A percentile compares a stretch with the other conserved stretches of the same genome.
Evolutionary conservation across 2,888 invertebrate genomes (phyloP).

Genomic region (Ennomos fuscantarius): DNA sequence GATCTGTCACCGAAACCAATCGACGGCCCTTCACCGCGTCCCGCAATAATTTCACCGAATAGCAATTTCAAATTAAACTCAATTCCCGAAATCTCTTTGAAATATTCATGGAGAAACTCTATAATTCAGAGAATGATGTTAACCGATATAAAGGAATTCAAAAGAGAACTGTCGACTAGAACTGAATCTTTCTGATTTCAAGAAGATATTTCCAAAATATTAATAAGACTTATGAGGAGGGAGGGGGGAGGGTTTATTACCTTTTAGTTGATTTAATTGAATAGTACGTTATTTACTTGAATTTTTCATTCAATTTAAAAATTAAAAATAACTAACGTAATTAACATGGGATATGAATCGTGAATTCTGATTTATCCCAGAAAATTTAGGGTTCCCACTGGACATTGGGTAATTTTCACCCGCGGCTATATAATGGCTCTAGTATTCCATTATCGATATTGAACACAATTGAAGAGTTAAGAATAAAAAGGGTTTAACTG

Average conservation of each 20-base stretch:
- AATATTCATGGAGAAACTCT: conserved; percentile 33
- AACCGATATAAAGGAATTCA: conserved; percentile 26
- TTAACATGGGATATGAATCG: too few species aligned
- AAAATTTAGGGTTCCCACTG: not conserved
- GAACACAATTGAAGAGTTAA: too few species aligned
- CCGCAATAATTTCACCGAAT: conserved; percentile 17
- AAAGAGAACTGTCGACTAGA: conserved; percentile 10
- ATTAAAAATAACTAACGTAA: too few species aligned
- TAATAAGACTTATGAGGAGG: conserved; percentile 1
- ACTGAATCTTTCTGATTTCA: conserved; percentile 6
- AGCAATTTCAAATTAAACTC: conserved; percentile 29
- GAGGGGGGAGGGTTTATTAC: not conserved
- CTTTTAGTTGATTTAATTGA: not conserved
- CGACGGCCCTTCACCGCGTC: conserved; percentile 2
- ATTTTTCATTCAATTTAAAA: too few species aligned
- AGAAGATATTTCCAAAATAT: conserved; percentile 6
- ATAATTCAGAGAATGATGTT: conserved; percentile 32
- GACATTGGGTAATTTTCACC: not conserved
- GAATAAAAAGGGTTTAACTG: too few species aligned
- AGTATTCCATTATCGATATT: too few species aligned
- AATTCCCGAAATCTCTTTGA: conserved; percentile 26
- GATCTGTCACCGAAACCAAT: conserved; percentile 10
- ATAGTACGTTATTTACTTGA: too few species aligned
- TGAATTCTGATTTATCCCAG: too few species aligned
- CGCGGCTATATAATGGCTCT: too few species aligned